Percentiles rank a stretch among this genome's conserved stretches.
Evolutionary conservation across 1,140 invertebrate species (phyloP).

Genomic region (Ostrea edulis): DNA sequence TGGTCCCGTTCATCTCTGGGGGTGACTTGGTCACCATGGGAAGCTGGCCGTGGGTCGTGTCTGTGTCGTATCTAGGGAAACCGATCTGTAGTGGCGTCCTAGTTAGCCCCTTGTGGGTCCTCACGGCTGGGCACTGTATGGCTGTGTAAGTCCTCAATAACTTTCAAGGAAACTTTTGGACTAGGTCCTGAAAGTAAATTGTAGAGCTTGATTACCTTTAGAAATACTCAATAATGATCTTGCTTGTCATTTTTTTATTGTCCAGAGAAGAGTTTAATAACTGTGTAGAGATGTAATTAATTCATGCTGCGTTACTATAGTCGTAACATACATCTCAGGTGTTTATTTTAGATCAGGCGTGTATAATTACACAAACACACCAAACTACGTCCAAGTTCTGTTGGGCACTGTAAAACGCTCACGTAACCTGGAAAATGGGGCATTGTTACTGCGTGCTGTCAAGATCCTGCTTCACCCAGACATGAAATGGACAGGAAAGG

Average conservation of each 20-base stretch:
- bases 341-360: constrained; percentile 44
- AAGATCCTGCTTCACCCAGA: constrained; percentile 49
- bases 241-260: background rate
- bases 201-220: background rate
- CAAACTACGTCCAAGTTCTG: constrained; percentile 48
- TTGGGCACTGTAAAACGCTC: constrained; percentile 49
- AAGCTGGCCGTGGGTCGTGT: constrained; percentile 75
- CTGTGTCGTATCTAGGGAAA: constrained; percentile 66
- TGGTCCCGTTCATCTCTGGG: constrained; percentile 65
- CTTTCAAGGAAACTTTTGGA: background rate
- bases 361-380: constrained; percentile 50
- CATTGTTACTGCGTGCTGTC: constrained; percentile 32
- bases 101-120: constrained; percentile 85
- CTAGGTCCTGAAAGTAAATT: background rate
- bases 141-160: constrained; percentile 56
- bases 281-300: background rate
- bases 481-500: constrained; percentile 49
- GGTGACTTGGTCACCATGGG: constrained; percentile 63
- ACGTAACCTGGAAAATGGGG: background rate
- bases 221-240: background rate
- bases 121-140: constrained; percentile 88
- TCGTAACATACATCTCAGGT: background rate
- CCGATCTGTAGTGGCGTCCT: constrained; percentile 88
- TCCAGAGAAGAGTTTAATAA: background rate
- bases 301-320: background rate